Evolutionary conservation across 1,140 invertebrate species (phyloP), one percentile per base, ranked within the genome.

Genomic region (Tetramorium parvispinum): DNA sequence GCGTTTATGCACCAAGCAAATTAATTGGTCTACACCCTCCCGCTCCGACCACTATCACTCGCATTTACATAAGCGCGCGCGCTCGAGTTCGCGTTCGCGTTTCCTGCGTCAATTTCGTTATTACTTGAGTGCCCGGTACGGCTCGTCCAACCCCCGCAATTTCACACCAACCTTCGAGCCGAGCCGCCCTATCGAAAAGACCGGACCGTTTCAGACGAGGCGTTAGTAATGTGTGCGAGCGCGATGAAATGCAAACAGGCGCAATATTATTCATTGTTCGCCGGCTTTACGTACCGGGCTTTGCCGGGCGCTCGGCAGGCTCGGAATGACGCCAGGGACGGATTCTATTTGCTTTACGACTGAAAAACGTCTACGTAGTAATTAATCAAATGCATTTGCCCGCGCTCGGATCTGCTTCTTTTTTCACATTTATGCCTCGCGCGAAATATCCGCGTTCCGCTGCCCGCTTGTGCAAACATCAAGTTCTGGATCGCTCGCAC

Each of bases 71-170:
- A 82, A 88, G 76, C 86, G 70, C 76, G 73, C 24, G 78, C 81
- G 53, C 51, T 21, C 51, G 79, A 70, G 37, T 40, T 37, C 51
- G 49, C 21, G 78, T n/a, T 37, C 73, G 24, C 53, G 87, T 89
- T 88, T 85, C 83, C 63, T 71, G 79, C 71, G 88, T 91, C 89
- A 87, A 86, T 89, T 92, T 92, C 89, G 87, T 92, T 92, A 92
- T 92, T 92, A 91, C 87, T 71, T 78, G 85, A 87, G 87, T 75
- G 85, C 65, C 75, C 66, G 65, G 53, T 49, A 51, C 71, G 59
- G 24, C 21, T 40, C 85, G 51, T 55, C 77, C 75, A 40, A 70
- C 66, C 77, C 65, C 53, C 85, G 32, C 63, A 59, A 79, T 82
- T 87, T 85, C 57, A 40, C 88, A 46, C 43, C 37, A 11, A 53